Evolutionary conservation across 2,797 vertebrate genomes (phyloP).

Genomic region (Podargus strigoides): DNA sequence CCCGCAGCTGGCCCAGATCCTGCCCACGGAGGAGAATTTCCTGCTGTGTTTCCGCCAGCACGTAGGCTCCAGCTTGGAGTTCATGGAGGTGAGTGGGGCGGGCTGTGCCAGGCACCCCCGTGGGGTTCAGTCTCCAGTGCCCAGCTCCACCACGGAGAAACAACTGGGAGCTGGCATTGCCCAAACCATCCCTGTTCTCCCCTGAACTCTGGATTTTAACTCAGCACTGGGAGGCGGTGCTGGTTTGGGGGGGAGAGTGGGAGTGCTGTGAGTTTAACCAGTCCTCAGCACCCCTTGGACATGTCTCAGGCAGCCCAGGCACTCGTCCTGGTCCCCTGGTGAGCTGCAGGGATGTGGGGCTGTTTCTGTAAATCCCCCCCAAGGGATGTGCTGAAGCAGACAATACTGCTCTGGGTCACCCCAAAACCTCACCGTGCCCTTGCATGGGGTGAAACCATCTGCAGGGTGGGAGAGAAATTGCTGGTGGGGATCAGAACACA

Average conservation of each 20-base stretch:
- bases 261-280: neutral
- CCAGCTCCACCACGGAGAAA: neutral
- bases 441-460: neutral
- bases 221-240: neutral
- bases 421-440: rapidly evolving
- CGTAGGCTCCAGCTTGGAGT: slow-evolving; percentile 90
- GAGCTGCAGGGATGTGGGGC: neutral
- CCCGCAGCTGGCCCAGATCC: slow-evolving; percentile 91
- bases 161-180: neutral
- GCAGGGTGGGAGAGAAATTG: neutral
- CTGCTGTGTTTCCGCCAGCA: slow-evolving; percentile 93
- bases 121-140: rapidly evolving
- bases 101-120: neutral
- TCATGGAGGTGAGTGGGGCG: slow-evolving; percentile 86
- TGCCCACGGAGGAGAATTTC: slow-evolving; percentile 96
- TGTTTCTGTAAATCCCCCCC: neutral
- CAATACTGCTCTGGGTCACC: neutral
- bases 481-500: rapidly evolving
- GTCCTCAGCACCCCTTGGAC: neutral
- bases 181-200: neutral
- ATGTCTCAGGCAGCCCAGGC: neutral
- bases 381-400: neutral
- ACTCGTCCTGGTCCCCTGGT: neutral
- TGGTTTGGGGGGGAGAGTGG: neutral
- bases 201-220: neutral